Base-by-base conservation (phyloP, 2,888 invertebrate species). In the Zeuzera pyrina region DNA sequence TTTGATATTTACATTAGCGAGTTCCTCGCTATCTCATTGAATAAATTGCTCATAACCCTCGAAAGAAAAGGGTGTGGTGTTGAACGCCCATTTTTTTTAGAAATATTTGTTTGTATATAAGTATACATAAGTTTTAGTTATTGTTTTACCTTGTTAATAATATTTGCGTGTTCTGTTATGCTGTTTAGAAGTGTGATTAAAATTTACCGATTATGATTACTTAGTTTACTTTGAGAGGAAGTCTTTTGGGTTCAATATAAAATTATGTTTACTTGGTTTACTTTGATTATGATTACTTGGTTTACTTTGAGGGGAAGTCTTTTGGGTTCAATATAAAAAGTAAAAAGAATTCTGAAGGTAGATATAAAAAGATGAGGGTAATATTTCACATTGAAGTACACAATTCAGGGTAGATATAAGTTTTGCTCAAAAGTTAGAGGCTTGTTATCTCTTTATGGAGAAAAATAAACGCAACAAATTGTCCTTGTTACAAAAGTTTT, bases 81-180 rank as follows among this genome's bases (percentile, higher is more conserved):
- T 34, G 34, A 33, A 25, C 40, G 38, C 28, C 34, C 40, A 31
- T 16, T 57, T 70, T 73, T 76, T 76, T 54, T 79, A 77, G 62
- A 60, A 55, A 50, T 77, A 70, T 76, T 65, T 61, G 39, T 78
- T 79, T 81, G 72, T 81, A 76, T 68, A 69, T 81, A 81, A 81
- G 81, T 81, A 79, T 81, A 81, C 81, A 81, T 81, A 79, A 66
- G 59, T 79, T 81, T 79, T 77, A 79, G 67, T 63, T 69, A 71
- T 52, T 57, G 57, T 53, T 78, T 77, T 79, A 68, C 59, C 51
- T 59, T 67, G 55, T 54, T 57, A 56, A 50, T 43, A 6, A 25
- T 12, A 8, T 12, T 25, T 25, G 11, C 8, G 43, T 51, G 51
- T 57, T 49, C 55, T 54, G 49, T 37, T 52, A 36, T 42, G 31